Conservation (phyloP, 1,140 invertebrate species). For the Brachionus rotundiformis region DNA sequence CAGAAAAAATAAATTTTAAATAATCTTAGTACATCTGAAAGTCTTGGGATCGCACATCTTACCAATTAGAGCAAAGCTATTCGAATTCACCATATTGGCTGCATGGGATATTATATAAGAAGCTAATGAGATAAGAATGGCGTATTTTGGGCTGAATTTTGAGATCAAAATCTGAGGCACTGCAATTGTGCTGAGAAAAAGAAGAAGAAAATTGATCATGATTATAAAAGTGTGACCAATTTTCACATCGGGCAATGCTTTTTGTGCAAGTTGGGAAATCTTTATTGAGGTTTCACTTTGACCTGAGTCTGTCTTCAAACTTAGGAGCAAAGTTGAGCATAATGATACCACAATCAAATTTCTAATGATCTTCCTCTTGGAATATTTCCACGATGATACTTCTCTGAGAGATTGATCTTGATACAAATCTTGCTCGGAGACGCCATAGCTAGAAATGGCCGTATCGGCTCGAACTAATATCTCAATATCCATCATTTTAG, state of each 20-base stretch:
- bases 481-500: slow-evolving; percentile 40
- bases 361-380: not conserved
- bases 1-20: not conserved
- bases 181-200: not conserved
- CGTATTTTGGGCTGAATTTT: not conserved
- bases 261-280: not conserved
- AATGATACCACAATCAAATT: slow-evolving; percentile 27
- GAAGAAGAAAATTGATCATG: not conserved
- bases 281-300: not conserved
- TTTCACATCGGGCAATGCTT: not conserved
- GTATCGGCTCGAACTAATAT: slow-evolving; percentile 33
- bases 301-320: not conserved
- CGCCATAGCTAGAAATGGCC: not conserved
- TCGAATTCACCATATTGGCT: not conserved
- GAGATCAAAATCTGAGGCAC: not conserved
- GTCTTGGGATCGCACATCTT: not conserved
- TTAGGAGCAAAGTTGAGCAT: not conserved
- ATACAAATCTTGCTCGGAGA: not conserved
- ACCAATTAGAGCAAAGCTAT: not conserved
- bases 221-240: not conserved
- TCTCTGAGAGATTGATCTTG: not conserved
- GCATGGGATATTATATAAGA: not conserved
- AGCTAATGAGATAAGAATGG: not conserved
- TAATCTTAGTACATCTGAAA: not conserved
- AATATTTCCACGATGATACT: not conserved